Evolutionary conservation across 2,888 invertebrate species (phyloP).

Genomic region (Meteorus cinctellus): DNA sequence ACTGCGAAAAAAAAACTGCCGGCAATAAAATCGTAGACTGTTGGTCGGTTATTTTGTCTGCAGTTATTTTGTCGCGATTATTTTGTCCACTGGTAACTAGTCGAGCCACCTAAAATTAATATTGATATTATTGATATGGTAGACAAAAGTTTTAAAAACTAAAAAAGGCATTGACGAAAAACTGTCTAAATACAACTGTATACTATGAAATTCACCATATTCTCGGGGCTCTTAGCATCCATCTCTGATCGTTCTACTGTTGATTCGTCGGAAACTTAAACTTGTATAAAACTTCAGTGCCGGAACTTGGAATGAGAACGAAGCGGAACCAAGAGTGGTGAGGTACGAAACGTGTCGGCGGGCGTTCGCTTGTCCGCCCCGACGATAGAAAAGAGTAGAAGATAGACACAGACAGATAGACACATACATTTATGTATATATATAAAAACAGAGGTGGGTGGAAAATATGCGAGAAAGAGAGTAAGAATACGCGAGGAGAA

Average conservation of each 20-base stretch:
- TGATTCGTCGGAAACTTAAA: constrained; percentile 57
- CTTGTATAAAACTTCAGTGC: constrained; percentile 64
- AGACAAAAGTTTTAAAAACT: neutral
- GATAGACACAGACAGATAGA: neutral
- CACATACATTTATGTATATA: neutral
- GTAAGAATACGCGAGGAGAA: constrained; percentile 4
- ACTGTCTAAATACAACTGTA: constrained; percentile 41
- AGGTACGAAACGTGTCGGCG: constrained; percentile 55
- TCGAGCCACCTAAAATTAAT: constrained; percentile 41
- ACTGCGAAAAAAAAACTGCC: no score
- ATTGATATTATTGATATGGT: constrained; percentile 48
- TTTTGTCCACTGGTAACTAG: no score
- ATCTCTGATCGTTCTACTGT: constrained; percentile 13
- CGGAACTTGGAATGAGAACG: constrained; percentile 61
- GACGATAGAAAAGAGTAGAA: constrained; percentile 15
- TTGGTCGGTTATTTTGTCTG: no score
- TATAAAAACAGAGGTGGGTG: neutral
- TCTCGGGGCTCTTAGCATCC: constrained; percentile 15
- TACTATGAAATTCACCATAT: neutral
- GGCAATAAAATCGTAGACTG: no score
- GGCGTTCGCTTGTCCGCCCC: constrained; percentile 37
- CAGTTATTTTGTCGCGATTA: no score
- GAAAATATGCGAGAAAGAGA: constrained; percentile 23
- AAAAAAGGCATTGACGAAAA: constrained; percentile 54
- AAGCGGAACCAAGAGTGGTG: constrained; percentile 52